Evolutionary conservation across 2,113 vertebrate genomes (phyloP), one percentile per base, ranked within the genome.

Genomic region (Notechis scutatus): DNA sequence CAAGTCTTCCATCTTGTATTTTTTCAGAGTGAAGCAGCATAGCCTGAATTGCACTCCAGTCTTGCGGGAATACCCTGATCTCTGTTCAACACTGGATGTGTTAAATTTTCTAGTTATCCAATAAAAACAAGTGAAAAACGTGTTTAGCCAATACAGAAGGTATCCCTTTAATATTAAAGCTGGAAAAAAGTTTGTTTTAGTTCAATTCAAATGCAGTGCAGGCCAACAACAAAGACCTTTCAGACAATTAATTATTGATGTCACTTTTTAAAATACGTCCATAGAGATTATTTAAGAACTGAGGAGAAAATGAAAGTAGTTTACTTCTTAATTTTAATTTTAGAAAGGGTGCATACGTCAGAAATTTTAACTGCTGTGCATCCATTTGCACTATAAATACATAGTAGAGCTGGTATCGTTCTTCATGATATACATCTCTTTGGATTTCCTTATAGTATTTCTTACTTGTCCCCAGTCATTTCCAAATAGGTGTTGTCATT

Each of bases 251-350:
- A 26, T 39, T 56, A 24, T 20, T 1, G 11, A n/a, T 54, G 39
- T 5, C 34, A 10, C 1, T 50, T 9, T 39, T 89, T 24, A 69
- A n/a, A 74, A 55, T 23, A 26, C 26, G 18, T 81, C 34, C 18
- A 21, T 81, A 39, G 34, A 85, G 93, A 85, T 93, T 81, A 3
- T 81, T 89, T 92, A 91, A 95, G 95, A 93, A 85, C 94, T 87
- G 91, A 92, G 7, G 7, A 39, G 39, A 4, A 3, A 24, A 90
- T 91, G 0, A 34, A 90, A 56, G 92, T 1, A 91, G 54, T 74
- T 74, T 39, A 34, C 64, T 74, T 74, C 15, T 74, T 81, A 47
- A 5, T 4, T 1, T 92, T 88, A 85, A 34, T 55, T 94, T 89
- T 92, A 88, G 4, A 34, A 55, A 61, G 57, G 15, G 14, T 39